Evolutionary conservation across 2,888 invertebrate species (phyloP).

Genomic region (Aquatica leii): DNA sequence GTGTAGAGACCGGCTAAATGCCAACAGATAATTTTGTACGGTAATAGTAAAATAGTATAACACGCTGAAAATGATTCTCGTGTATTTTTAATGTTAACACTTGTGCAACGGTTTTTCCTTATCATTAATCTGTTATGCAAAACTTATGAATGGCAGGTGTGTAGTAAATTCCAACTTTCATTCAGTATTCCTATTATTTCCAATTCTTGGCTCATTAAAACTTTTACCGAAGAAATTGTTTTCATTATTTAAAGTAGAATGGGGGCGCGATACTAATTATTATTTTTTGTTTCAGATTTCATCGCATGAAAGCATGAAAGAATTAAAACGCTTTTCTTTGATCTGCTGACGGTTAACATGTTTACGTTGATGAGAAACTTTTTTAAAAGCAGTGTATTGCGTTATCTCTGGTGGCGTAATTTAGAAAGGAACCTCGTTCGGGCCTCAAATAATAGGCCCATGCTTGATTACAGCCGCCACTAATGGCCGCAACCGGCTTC

Average conservation of each 20-base stretch:
- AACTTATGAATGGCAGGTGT: too few species aligned
- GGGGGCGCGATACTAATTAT: too few species aligned
- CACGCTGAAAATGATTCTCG: conserved; percentile 1
- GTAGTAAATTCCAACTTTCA: too few species aligned
- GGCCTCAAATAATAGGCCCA: conserved; percentile 41
- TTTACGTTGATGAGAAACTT: conserved; percentile 43
- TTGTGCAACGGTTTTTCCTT: neutral
- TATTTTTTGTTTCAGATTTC: conserved; percentile 39
- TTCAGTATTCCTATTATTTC: too few species aligned
- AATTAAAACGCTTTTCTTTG: conserved; percentile 20
- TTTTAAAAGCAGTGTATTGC: conserved; percentile 42
- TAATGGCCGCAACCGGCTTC: conserved; percentile 53
- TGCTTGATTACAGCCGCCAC: conserved; percentile 44
- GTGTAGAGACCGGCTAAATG: conserved; percentile 11
- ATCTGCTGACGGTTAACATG: conserved; percentile 42
- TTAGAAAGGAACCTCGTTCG: conserved; percentile 41
- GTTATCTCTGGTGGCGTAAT: conserved; percentile 35
- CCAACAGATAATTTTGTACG: conserved; percentile 15
- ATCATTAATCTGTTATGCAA: too few species aligned
- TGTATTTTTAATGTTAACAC: too few species aligned
- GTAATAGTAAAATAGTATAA: conserved; percentile 18
- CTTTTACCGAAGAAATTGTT: too few species aligned
- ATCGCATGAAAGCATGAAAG: conserved; percentile 29
- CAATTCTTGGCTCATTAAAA: too few species aligned
- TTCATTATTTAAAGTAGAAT: too few species aligned